Conservation (phyloP, 2,113 vertebrate species). For the Mus spicilegus region DNA sequence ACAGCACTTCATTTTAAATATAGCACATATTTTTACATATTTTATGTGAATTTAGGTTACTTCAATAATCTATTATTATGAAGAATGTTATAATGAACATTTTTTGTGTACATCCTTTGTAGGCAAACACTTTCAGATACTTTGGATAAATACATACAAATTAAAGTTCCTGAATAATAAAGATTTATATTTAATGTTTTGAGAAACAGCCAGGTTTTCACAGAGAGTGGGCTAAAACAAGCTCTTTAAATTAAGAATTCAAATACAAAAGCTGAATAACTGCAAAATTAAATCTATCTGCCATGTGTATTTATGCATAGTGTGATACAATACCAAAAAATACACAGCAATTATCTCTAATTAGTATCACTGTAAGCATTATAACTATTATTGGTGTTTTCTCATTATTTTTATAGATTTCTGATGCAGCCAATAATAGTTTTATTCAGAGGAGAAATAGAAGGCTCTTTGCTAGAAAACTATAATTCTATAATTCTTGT, state of each 20-base stretch:
- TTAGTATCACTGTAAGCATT: neutral
- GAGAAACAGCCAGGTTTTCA: slow-evolving; percentile 16
- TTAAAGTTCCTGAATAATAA: slow-evolving; percentile 29
- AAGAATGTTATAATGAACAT: neutral
- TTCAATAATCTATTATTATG: neutral
- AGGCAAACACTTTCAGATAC: neutral
- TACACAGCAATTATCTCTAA: neutral
- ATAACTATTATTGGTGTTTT: slow-evolving; percentile 29
- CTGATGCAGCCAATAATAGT: neutral
- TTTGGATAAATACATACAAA: neutral
- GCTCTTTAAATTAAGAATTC: slow-evolving; percentile 9
- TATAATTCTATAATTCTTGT: neutral
- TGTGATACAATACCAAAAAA: slow-evolving; percentile 19
- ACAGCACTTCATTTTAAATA: neutral
- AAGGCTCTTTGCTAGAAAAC: neutral
- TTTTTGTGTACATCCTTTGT: slow-evolving; percentile 18
- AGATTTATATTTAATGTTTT: neutral
- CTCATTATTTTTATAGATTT: slow-evolving; percentile 28
- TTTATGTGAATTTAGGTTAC: slow-evolving; percentile 10
- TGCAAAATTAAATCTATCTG: slow-evolving; percentile 7
- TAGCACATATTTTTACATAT: neutral
- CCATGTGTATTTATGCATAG: neutral
- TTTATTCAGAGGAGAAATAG: slow-evolving; percentile 5
- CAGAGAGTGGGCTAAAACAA: neutral
- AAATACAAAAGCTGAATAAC: neutral